phyloP scores from a whole-genome alignment of 2,797 vertebrate genomes.

The Carcharodon carcharias region DNA sequence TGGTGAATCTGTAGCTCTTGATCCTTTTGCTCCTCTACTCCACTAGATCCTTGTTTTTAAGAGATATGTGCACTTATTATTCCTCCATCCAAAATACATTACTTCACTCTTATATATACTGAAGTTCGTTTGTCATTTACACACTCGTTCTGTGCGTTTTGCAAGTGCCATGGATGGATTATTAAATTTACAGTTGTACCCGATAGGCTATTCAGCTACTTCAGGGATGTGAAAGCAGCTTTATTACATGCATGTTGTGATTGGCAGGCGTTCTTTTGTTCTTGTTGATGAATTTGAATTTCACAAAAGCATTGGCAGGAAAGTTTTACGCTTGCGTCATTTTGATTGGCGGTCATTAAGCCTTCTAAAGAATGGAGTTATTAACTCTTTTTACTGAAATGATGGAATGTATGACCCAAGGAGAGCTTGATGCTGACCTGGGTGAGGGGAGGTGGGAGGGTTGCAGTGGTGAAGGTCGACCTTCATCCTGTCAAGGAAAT shows the following conservation, averaged over 20 bases:
- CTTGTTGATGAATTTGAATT: not conserved
- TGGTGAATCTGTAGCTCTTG: not conserved
- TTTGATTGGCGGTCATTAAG: not conserved
- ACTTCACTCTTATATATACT: not conserved
- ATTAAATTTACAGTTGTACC: not conserved
- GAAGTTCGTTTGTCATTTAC: not conserved
- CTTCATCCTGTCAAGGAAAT: conserved; percentile 5
- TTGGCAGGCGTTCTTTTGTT: not conserved
- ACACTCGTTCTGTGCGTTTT: not conserved
- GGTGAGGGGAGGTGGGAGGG: not conserved
- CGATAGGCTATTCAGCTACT: not conserved
- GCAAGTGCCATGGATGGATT: not conserved
- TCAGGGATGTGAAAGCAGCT: not conserved
- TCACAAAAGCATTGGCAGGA: not conserved
- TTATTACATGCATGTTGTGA: not conserved
- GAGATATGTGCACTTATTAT: not conserved
- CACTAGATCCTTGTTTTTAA: not conserved
- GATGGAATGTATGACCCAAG: not conserved
- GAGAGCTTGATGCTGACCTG: not conserved
- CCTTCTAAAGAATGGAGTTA: not conserved
- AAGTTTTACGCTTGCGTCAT: not conserved
- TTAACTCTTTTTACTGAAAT: not conserved
- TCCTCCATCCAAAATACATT: not conserved
- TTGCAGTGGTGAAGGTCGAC: not conserved
- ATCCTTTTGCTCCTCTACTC: not conserved